Evolutionary conservation across 1,140 invertebrate genomes (phyloP).

Genomic region (Rhizoglyphus robini): DNA sequence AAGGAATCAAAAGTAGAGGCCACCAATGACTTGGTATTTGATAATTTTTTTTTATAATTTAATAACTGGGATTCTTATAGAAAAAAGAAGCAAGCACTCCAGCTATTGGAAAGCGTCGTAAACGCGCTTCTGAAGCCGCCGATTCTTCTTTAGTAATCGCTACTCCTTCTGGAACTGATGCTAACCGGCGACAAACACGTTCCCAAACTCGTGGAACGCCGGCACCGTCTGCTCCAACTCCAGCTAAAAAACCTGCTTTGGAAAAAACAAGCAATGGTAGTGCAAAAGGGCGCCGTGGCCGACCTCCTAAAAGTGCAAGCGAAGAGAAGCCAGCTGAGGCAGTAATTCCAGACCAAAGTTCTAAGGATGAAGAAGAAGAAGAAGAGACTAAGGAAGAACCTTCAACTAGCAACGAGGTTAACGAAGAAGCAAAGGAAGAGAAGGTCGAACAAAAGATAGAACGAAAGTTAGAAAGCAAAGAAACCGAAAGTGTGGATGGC

Average conservation of each 20-base stretch:
- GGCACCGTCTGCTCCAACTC: neutral
- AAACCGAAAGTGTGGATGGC: neutral
- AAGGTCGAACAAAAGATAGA: neutral
- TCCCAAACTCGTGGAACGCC: slow-evolving; percentile 12
- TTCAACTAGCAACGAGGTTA: neutral
- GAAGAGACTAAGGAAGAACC: neutral
- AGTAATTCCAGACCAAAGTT: neutral
- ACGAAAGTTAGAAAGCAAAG: neutral
- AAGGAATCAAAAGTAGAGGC: neutral
- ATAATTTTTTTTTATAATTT: neutral
- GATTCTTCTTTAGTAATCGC: slow-evolving; percentile 1
- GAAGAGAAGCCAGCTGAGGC: neutral
- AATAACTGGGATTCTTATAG: neutral
- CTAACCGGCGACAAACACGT: slow-evolving; percentile 4
- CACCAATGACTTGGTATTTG: neutral
- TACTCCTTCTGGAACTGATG: neutral
- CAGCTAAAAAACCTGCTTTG: neutral
- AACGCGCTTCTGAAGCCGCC: neutral
- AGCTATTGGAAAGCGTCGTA: neutral
- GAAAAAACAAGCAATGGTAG: neutral
- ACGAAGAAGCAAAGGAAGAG: neutral
- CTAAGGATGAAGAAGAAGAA: neutral
- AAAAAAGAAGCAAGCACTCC: neutral
- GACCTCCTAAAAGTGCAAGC: slow-evolving; percentile 7
- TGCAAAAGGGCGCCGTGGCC: slow-evolving; percentile 5